Evolutionary conservation across 2,797 vertebrate species (phyloP).

Genomic region (Eptatretus atami): DNA sequence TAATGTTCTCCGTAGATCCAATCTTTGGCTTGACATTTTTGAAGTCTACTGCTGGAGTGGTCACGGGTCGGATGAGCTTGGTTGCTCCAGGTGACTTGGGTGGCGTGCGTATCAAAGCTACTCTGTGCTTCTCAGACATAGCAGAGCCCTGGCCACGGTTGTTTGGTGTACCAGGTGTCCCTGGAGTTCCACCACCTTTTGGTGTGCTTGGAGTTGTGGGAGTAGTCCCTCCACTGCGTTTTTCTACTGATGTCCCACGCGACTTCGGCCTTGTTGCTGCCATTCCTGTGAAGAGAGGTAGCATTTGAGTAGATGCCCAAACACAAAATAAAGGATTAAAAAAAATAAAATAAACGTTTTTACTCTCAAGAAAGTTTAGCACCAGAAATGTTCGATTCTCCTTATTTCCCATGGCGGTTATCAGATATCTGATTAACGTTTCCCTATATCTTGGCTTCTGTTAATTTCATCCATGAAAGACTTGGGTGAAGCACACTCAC

Average conservation of each 20-base stretch:
- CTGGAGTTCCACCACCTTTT: slow-evolving; percentile 3
- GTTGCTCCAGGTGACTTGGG: slow-evolving; percentile 1
- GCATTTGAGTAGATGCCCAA: too few species aligned
- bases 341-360: too few species aligned
- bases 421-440: too few species aligned
- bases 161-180: not conserved
- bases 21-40: slow-evolving; percentile 1
- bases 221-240: slow-evolving; percentile 1
- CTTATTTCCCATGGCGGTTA: too few species aligned
- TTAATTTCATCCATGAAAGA: too few species aligned
- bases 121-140: not conserved
- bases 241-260: not conserved
- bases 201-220: slow-evolving; percentile 5
- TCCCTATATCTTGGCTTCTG: too few species aligned
- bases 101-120: not conserved
- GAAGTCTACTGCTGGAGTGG: not conserved
- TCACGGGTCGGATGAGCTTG: not conserved
- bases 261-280: too few species aligned
- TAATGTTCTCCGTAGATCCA: slow-evolving; percentile 3
- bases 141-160: not conserved
- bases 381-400: too few species aligned
- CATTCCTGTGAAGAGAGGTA: too few species aligned
- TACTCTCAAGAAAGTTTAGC: too few species aligned
- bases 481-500: too few species aligned
- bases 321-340: too few species aligned